phyloP scores from a whole-genome alignment of 2,113 vertebrate genomes.

The Aldabrachelys gigantea region DNA sequence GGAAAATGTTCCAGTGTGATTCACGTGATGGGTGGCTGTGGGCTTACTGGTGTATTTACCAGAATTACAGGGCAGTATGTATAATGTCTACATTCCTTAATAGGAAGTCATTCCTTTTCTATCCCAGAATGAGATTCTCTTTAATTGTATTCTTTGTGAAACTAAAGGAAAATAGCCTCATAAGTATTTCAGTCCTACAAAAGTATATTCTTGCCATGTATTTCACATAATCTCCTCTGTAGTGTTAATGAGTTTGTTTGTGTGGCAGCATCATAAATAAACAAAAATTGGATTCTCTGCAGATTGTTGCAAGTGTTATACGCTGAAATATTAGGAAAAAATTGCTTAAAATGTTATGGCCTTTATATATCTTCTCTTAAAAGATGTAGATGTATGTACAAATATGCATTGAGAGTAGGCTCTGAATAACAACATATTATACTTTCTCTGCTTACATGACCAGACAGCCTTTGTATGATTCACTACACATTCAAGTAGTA shows the following conservation, averaged over 20 bases:
- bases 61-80: no score
- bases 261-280: not conserved
- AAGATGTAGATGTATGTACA: not conserved
- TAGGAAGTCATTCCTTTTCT: not conserved
- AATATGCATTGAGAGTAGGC: not conserved
- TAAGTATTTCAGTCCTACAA: not conserved
- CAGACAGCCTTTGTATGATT: not conserved
- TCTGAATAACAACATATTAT: not conserved
- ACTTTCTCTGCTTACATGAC: not conserved
- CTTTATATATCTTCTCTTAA: not conserved
- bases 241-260: not conserved
- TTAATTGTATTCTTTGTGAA: not conserved
- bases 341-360: not conserved
- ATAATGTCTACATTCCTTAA: not conserved
- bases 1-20: not conserved
- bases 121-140: not conserved
- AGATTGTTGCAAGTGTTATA: not conserved
- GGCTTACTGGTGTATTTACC: not conserved
- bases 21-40: not conserved
- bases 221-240: not conserved
- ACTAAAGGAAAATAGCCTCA: not conserved
- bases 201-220: not conserved
- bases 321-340: not conserved
- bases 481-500: not conserved
- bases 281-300: not conserved